Evolutionary conservation across 1,140 invertebrate genomes (phyloP), one percentile per base, ranked within the genome.

Genomic region (Brachionus rotundiformis): DNA sequence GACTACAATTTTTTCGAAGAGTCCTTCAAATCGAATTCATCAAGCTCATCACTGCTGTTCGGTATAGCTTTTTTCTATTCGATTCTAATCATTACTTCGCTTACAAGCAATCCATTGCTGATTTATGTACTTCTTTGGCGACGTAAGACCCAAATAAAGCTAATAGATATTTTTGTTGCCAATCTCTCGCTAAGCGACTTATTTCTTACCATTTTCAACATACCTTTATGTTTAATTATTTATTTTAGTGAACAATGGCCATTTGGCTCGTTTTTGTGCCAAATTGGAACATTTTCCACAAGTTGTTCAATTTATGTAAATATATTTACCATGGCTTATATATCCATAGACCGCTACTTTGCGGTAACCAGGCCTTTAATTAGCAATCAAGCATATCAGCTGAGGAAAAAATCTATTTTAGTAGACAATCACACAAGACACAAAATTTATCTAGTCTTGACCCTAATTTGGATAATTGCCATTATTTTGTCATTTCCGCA

Each of bases 211-310:
- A 79, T 79, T 25, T 59, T 79, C 19, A 79, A 79, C 25, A 79
- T 79, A 79, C 76, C 76, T 59, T 19, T 79, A 3, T 79, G 76
- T 79, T 31, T 79, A n/a, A 79, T 79, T 27, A 79, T 79, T 23
- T 79, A 59, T 27, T 79, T 79, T 79, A 79, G 76, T 63, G 29
- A 63, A 79, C 76, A 79, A 59, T 79, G 76, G 76, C 76, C 76
- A 6, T 79, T 79, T 25, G 76, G 76, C 29, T 79, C 76, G 11
- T 25, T 79, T 6, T 36, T 79, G 31, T 79, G 76, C 23, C 76
- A 79, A 63, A 19, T 79, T 23, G 76, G 76, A 23, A 79, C 76
- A 54, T 79, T 59, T 59, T 79, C 76, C 23, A 79, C 76, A 59
- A 79, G 76, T 25, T 79, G 76, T 63, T 79, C 47, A 5, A 79